Conservation (phyloP, 30 jellyfish, hydroid and myxozoan genomes). For the Cassiopea andromeda region DNA sequence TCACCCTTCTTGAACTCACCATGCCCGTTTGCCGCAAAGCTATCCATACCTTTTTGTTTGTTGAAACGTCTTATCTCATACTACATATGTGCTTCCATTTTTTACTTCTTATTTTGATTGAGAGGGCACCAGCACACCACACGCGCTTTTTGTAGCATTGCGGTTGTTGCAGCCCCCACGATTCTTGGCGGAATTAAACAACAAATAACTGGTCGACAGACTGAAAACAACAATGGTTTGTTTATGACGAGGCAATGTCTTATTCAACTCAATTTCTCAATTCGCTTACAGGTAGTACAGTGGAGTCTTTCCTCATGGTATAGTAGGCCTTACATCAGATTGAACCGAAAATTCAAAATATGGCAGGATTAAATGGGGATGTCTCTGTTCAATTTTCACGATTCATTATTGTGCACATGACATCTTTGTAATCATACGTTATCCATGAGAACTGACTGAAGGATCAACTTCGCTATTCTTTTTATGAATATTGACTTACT, state of each 20-base stretch:
- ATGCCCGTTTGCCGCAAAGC: background rate
- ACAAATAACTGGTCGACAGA: slow-evolving; percentile 16
- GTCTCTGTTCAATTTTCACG: no score
- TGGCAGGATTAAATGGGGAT: no score
- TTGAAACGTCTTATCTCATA: background rate
- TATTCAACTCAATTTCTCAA: background rate
- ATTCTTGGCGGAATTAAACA: background rate
- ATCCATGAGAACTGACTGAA: background rate
- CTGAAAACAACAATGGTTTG: slow-evolving; percentile 11
- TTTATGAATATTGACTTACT: background rate
- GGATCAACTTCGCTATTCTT: background rate
- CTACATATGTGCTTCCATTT: background rate
- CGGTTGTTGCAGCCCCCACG: slow-evolving; percentile 1
- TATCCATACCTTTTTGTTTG: background rate
- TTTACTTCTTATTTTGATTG: background rate
- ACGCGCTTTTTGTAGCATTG: background rate
- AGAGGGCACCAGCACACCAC: background rate
- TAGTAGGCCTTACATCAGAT: background rate
- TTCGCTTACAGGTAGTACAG: background rate
- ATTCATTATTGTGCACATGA: no score
- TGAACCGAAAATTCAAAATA: no score
- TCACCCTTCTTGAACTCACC: background rate
- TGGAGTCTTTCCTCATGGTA: background rate
- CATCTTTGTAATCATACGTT: background rate
- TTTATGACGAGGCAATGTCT: background rate